These are phyloP conservation scores for Tipula confusa DNA, from an alignment of 2,888 invertebrate genomes.

Conservation along the genomic window DNA sequence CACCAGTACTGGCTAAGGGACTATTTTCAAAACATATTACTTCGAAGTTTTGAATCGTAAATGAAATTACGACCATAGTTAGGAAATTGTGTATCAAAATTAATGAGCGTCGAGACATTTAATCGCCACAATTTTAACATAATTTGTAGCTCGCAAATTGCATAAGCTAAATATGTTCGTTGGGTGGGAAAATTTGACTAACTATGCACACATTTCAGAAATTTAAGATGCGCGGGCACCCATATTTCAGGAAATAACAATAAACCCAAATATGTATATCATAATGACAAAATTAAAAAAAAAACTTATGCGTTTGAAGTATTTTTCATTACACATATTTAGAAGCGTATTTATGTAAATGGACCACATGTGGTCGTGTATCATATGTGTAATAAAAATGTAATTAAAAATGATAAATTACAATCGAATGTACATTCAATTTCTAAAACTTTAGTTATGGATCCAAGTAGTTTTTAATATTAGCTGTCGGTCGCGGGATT, in stretches of 20 bases:
- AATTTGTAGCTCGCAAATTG: too few relatives aligned
- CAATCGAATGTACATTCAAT: neutral
- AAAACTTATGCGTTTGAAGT: neutral
- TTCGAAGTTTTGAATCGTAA: too few relatives aligned
- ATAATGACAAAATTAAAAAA: neutral
- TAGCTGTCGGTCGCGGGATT: neutral
- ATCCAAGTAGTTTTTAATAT: neutral
- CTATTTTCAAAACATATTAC: too few relatives aligned
- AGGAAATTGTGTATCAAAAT: too few relatives aligned
- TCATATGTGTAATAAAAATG: slow-evolving; percentile 6
- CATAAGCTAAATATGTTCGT: too few relatives aligned
- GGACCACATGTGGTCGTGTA: neutral
- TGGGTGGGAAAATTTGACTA: too few relatives aligned
- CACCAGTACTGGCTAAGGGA: too few relatives aligned
- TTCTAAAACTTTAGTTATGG: neutral
- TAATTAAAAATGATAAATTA: slow-evolving; percentile 3
- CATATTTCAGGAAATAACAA: neutral
- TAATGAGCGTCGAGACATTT: too few relatives aligned
- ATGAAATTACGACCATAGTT: too few relatives aligned
- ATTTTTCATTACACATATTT: neutral
- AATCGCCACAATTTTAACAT: too few relatives aligned
- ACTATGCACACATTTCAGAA: too few relatives aligned
- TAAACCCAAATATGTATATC: neutral
- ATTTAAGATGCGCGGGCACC: too few relatives aligned
- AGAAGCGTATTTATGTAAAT: neutral